Percentiles rank a stretch among this genome's conserved stretches.
Evolutionary conservation across 2,888 invertebrate species (phyloP).

Genomic region (Leptopterna dolabrata): DNA sequence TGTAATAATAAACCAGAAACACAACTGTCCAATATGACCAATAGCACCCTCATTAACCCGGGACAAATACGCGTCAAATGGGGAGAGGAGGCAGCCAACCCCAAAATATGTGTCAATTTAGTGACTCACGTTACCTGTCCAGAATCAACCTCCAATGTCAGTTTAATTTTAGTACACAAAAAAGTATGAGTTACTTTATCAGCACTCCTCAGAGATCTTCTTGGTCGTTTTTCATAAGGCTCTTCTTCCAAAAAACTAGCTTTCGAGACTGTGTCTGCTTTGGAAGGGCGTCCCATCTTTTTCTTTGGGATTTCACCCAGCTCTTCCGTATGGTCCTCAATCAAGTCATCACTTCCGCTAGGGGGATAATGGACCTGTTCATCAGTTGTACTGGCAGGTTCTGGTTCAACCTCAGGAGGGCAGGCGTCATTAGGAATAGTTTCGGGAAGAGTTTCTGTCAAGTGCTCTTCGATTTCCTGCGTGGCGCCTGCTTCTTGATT

Average conservation of each 20-base stretch:
- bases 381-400: neutral
- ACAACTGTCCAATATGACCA: neutral
- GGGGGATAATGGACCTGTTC: neutral
- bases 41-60: too few relatives aligned
- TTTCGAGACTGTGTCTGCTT: neutral
- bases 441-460: neutral
- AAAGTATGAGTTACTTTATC: neutral
- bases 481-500: neutral
- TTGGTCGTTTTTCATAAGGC: slow-evolving; percentile 19
- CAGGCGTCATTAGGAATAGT: neutral
- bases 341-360: neutral
- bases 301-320: neutral
- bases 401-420: neutral
- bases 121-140: too few relatives aligned
- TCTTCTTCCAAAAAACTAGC: neutral
- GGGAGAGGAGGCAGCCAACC: too few relatives aligned
- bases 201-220: slow-evolving; percentile 22
- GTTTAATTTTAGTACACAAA: too few relatives aligned
- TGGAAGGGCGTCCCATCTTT: neutral
- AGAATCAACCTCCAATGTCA: too few relatives aligned
- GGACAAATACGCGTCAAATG: too few relatives aligned
- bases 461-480: neutral
- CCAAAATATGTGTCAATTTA: too few relatives aligned
- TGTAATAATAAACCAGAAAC: too few relatives aligned
- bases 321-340: neutral